phyloP scores from a whole-genome alignment of 1,140 invertebrate genomes.

The Popillia japonica region DNA sequence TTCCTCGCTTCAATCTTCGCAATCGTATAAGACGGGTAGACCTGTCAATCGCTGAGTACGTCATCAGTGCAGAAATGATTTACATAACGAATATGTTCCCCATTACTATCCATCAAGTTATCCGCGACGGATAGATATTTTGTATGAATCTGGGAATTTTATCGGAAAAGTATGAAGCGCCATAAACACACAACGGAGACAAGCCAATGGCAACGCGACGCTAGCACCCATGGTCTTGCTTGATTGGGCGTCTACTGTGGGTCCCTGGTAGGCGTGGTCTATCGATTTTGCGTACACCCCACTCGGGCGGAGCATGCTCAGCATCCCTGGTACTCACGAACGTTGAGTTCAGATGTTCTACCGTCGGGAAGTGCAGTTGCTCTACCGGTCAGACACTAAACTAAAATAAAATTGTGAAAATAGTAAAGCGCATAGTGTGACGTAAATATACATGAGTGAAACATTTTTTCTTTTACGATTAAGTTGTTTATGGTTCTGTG shows the following conservation, averaged over 20 bases:
- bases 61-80: slow-evolving; percentile 32
- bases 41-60: slow-evolving; percentile 4
- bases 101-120: slow-evolving; percentile 28
- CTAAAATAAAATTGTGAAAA: slow-evolving; percentile 41
- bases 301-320: slow-evolving; percentile 49
- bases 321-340: slow-evolving; percentile 50
- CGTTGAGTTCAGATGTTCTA: slow-evolving; percentile 37
- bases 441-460: slow-evolving; percentile 23
- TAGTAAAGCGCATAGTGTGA: slow-evolving; percentile 37
- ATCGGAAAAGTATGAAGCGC: slow-evolving; percentile 36
- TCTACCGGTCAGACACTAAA: slow-evolving; percentile 41
- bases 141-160: slow-evolving; percentile 21
- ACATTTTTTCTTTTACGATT: slow-evolving; percentile 1
- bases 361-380: slow-evolving; percentile 43
- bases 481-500: slow-evolving; percentile 32
- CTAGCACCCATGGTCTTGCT: slow-evolving; percentile 42
- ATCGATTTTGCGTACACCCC: slow-evolving; percentile 40
- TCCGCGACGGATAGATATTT: slow-evolving; percentile 34
- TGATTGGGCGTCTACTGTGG: slow-evolving; percentile 49
- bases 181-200: slow-evolving; percentile 38
- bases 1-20: slow-evolving; percentile 17
- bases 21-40: slow-evolving; percentile 15
- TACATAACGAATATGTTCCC: slow-evolving; percentile 38
- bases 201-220: slow-evolving; percentile 40
- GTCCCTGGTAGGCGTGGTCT: slow-evolving; percentile 39